A percentile compares a stretch with the other conserved stretches of the same genome.
Conservation (phyloP, 1,140 invertebrate species). For the Neodiprion fabricii region DNA sequence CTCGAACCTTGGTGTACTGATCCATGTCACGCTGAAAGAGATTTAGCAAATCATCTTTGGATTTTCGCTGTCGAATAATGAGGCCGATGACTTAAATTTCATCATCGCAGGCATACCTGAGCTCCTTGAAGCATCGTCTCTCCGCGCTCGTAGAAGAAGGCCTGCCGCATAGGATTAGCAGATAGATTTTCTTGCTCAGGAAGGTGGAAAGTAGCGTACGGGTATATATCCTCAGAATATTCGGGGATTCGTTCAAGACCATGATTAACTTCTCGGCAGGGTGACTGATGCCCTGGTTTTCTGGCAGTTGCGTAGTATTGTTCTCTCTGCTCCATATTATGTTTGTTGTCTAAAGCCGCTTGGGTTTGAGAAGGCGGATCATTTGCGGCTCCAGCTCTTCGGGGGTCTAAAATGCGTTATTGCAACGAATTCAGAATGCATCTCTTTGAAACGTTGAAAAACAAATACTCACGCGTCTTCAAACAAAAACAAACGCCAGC, state of each 20-base stretch:
- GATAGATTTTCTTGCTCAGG: conserved; percentile 64
- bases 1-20: conserved; percentile 58
- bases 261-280: conserved; percentile 57
- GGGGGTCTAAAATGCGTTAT: conserved; percentile 40
- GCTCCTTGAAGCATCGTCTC: conserved; percentile 56
- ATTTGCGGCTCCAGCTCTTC: conserved; percentile 42
- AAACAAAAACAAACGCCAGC: conserved; percentile 63
- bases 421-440: conserved; percentile 9
- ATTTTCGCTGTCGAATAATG: background rate
- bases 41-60: conserved; percentile 2
- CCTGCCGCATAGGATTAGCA: conserved; percentile 51
- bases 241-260: conserved; percentile 66
- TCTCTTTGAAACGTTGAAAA: conserved; percentile 9
- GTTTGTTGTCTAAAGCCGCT: conserved; percentile 59
- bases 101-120: conserved; percentile 38
- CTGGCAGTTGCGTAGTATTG: conserved; percentile 67
- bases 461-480: conserved; percentile 58
- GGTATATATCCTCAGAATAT: conserved; percentile 70
- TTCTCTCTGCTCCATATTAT: conserved; percentile 63
- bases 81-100: background rate
- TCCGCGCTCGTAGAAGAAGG: conserved; percentile 57
- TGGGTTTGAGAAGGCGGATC: conserved; percentile 55
- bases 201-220: conserved; percentile 70
- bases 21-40: conserved; percentile 54
- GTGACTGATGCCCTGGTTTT: conserved; percentile 63